A percentile compares a stretch with the other conserved stretches of the same genome.
Conservation (phyloP, 2,113 vertebrate genomes). For the Mus musculus region GRCm39 chr17:8905501-8906000, state of each 20-base stretch:
- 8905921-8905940: neutral
- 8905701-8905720: neutral
- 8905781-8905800: neutral
- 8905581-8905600: too few relatives aligned
- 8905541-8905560: neutral
- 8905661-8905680: rapidly evolving
- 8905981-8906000: conserved; percentile 6
- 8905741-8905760: rapidly evolving
- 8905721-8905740: neutral
- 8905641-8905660: rapidly evolving
- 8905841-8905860: neutral
- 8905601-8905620: rapidly evolving
- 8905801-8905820: neutral
- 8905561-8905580: neutral
- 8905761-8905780: too few relatives aligned
- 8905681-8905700: neutral
- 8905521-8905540: neutral
- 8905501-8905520: neutral
- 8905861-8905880: neutral
- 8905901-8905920: neutral
- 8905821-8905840: neutral
- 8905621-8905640: neutral
- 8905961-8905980: neutral
- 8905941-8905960: neutral
- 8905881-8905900: neutral